These are phyloP conservation scores for Helogale parvula DNA, from an alignment of 2,113 vertebrate species.

Conservation along the genomic window DNA sequence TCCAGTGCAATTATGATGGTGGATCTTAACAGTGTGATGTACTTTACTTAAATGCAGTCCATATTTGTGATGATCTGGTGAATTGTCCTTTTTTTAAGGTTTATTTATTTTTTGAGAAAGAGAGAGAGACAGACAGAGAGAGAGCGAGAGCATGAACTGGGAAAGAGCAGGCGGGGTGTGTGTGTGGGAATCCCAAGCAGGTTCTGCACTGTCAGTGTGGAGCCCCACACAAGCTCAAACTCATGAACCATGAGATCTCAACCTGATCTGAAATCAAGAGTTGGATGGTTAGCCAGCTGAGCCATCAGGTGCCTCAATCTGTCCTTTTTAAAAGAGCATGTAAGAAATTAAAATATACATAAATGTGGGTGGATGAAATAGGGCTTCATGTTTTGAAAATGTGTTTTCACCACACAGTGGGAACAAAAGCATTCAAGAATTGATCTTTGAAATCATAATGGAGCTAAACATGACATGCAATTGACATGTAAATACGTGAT, in stretches of 20 bases:
- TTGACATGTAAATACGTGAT: background rate
- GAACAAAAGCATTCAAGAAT: background rate
- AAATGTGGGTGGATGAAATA: background rate
- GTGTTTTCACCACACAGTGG: background rate
- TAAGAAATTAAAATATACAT: constrained; percentile 27
- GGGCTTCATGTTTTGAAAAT: background rate
- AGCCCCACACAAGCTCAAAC: no score
- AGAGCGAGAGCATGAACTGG: no score
- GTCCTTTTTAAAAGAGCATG: background rate
- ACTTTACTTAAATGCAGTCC: background rate
- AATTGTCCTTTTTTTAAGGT: background rate
- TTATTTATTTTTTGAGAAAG: no score
- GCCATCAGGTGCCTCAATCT: background rate
- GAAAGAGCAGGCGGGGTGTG: no score
- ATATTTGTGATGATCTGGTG: background rate
- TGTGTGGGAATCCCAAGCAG: no score
- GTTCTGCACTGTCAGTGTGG: no score
- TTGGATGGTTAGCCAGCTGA: no score
- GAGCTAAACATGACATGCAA: background rate
- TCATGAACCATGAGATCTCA: no score
- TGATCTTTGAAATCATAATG: background rate
- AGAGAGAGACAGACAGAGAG: no score
- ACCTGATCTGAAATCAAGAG: no score
- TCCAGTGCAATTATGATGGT: background rate
- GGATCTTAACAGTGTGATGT: background rate